Percentiles rank a stretch among this genome's conserved stretches.
These are phyloP conservation scores for Orchestes rusci DNA, from an alignment of 2,888 invertebrate species.

Conservation along the genomic window DNA sequence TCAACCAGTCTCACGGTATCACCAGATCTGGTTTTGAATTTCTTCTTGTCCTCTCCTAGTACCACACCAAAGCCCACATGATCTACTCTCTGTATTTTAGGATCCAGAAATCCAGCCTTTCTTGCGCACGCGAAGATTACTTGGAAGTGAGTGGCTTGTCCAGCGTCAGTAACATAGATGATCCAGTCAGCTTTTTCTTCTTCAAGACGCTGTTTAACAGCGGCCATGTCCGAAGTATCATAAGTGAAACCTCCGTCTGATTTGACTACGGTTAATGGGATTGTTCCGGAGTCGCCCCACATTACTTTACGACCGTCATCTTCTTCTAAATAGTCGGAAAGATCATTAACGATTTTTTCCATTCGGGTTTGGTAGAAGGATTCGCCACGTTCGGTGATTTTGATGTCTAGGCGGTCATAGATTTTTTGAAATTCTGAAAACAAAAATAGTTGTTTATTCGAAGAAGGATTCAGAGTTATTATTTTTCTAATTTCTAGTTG, in stretches of 20 bases:
- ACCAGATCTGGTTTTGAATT: slow-evolving; percentile 97
- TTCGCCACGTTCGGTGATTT: slow-evolving; percentile 80
- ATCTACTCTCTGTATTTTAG: slow-evolving; percentile 62
- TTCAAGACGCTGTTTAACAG: slow-evolving; percentile 73
- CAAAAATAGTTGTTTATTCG: slow-evolving; percentile 33
- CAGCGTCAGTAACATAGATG: slow-evolving; percentile 90
- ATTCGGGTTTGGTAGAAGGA: slow-evolving; percentile 95
- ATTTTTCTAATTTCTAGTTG: too few species aligned
- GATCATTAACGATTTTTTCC: slow-evolving; percentile 59
- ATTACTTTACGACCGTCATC: slow-evolving; percentile 80
- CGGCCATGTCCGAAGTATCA: slow-evolving; percentile 96
- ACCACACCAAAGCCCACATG: slow-evolving; percentile 97
- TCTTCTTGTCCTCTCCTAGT: slow-evolving; percentile 96
- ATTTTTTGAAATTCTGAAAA: slow-evolving; percentile 75
- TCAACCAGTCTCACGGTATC: slow-evolving; percentile 81
- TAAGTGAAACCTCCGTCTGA: slow-evolving; percentile 97
- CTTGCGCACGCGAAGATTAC: slow-evolving; percentile 68
- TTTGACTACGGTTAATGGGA: slow-evolving; percentile 92
- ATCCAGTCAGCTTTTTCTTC: slow-evolving; percentile 86
- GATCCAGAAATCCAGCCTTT: slow-evolving; percentile 62
- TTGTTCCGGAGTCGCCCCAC: slow-evolving; percentile 56
- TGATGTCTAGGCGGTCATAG: slow-evolving; percentile 77
- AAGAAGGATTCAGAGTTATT: too few species aligned
- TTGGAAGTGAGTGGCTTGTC: slow-evolving; percentile 75
- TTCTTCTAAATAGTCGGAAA: slow-evolving; percentile 61